Evolutionary conservation across 2,888 invertebrate species (phyloP), one percentile per base, ranked within the genome.

Genomic region (Bombylius major): DNA sequence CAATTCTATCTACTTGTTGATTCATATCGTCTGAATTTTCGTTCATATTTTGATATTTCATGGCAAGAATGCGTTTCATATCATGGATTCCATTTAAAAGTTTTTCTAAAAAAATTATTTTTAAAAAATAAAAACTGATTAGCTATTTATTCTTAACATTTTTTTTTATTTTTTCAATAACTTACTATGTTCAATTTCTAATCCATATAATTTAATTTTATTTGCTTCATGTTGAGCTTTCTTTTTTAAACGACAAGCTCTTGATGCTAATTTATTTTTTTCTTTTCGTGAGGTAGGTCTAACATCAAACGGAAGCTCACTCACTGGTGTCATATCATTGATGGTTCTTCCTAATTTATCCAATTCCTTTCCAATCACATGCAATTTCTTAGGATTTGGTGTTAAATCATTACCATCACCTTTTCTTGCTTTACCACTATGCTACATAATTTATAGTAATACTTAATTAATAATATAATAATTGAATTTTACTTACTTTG

Each of bases 141-240:
- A 8, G 34, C 50, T 1, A 23, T 23, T 23, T 23, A 59, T 56
- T 59, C 67, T 67, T 46, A 34, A 23, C 11, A 51, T 48, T 51
- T 45, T 51, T 45, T 23, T 55, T 51, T 48, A 14, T 23, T 44
- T 68, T 58, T 65, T 12, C 31, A n/a, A 45, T 34, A 48, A 82
- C 87, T 84, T 78, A 93, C 95, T 89, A 73, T 97, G 97, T 76
- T 98, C 97, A 66, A 84, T 82, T 73, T 96, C 93, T 64, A 98
- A 78, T 45, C 97, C 97, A 70, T 83, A 89, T 4, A 97, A 77
- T 77, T 97, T 97, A 56, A 98, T 84, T 76, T 98, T 98, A 71
- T 97, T 97, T 4, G 98, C 97, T 75, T 98, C 98, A 72, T 98
- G 97, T 70, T 97, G 97, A 5, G 98, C 98, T 76, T 97, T 98